These are phyloP conservation scores for Silvanus unidentatus DNA, from an alignment of 2,888 invertebrate genomes.

Conservation along the genomic window DNA sequence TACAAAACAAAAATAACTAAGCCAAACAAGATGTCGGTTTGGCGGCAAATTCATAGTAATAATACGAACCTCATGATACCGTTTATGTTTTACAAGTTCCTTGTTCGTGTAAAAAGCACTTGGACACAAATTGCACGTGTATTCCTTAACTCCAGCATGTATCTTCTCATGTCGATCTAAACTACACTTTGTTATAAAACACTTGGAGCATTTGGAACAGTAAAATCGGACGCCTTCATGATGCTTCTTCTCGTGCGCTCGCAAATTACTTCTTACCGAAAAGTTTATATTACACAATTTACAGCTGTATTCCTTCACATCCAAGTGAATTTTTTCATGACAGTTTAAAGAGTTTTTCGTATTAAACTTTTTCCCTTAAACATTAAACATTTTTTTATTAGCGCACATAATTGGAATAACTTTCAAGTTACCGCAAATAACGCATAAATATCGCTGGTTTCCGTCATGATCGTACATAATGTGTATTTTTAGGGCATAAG, in stretches of 20 bases:
- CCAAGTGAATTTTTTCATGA: constrained; percentile 35
- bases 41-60: too few relatives aligned
- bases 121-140: constrained; percentile 29
- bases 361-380: constrained; percentile 33
- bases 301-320: constrained; percentile 29
- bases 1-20: constrained; percentile 4
- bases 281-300: constrained; percentile 32
- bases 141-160: constrained; percentile 34
- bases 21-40: constrained; percentile 2
- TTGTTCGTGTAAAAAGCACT: constrained; percentile 35
- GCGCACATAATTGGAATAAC: constrained; percentile 1
- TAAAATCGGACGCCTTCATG: constrained; percentile 34
- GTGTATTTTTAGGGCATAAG: constrained; percentile 27
- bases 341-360: constrained; percentile 33
- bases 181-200: constrained; percentile 31
- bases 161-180: constrained; percentile 35
- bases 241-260: constrained; percentile 32
- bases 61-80: constrained; percentile 37
- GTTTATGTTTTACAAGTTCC: constrained; percentile 33
- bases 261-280: constrained; percentile 32
- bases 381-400: constrained; percentile 4
- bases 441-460: constrained; percentile 31
- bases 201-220: constrained; percentile 34
- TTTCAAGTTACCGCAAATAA: constrained; percentile 29
- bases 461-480: constrained; percentile 28